Evolutionary conservation across 2,888 invertebrate species (phyloP), one percentile per base, ranked within the genome.

Genomic region (Orthonevra nobilis): DNA sequence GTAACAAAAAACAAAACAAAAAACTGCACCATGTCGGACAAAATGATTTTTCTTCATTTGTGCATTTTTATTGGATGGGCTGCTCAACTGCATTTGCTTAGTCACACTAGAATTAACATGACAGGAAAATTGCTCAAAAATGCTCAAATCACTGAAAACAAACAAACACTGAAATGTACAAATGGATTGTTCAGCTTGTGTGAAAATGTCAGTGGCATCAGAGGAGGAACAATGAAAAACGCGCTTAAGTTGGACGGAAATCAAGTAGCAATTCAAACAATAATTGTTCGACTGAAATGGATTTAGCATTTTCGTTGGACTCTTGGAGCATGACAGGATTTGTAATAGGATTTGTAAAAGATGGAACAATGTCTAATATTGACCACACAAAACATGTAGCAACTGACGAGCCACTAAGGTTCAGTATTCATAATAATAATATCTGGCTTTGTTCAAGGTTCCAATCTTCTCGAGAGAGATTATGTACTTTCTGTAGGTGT

Each of bases 61-160:
- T 64, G 38, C 50, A 70, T 56, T 28, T 74, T 68, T 50, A 44
- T 44, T 70, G 50, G 44, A 52, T 60, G 46, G 32, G 52, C 42
- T 46, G 26, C 19, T 61, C n/a, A n/a, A n/a, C 28, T 61, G 15
- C n/a, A n/a, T 77, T 77, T 72, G 72, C 38, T 66, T 54, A 60
- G 77, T 77, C 72, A 77, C 77, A 72, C 64, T 15, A 77, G 72
- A 77, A 23, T 72, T 72, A 64, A 77, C 77, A 72, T 72, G 77
- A 77, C 77, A 60, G 32, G 72, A 72, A 77, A 77, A 77, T 64
- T 72, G 54, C 72, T 60, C 7, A 42, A 10, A 66, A 61, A 44
- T 75, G 36, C 64, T 34, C 70, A 63, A 75, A 75, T 75, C 69
- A 75, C 40, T 23, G 23, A 4, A 23, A 5, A 23, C 3, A 23